Conservation (phyloP, 2,113 vertebrate genomes). For the Pachycephala philippinensis region DNA sequence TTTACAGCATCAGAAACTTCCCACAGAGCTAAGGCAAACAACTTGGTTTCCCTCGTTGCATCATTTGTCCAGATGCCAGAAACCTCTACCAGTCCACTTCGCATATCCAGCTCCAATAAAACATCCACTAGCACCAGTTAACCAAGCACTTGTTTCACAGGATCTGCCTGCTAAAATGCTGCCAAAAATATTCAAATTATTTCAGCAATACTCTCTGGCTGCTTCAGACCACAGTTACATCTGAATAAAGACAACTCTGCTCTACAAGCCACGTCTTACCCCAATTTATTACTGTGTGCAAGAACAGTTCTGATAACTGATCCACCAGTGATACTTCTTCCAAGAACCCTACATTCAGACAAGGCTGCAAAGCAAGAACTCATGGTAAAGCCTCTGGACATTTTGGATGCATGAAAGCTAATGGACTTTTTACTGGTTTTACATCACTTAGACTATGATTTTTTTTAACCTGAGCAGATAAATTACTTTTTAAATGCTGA, state of each 20-base stretch:
- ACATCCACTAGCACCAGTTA: not conserved
- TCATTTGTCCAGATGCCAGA: not conserved
- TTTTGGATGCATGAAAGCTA: not conserved
- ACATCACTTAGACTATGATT: not conserved
- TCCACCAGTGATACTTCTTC: not conserved
- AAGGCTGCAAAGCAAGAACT: not conserved
- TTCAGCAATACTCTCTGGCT: not conserved
- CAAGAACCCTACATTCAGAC: not conserved
- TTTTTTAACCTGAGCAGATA: not conserved
- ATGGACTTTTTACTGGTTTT: not conserved
- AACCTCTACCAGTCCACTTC: not conserved
- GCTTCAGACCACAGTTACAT: not conserved
- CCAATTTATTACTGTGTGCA: not conserved
- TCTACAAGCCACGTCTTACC: not conserved
- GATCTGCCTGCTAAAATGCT: not conserved
- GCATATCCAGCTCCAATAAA: not conserved
- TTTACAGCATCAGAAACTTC: not conserved
- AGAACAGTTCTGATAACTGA: not conserved
- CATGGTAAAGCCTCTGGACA: not conserved
- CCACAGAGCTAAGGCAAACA: not conserved
- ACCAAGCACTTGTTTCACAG: not conserved
- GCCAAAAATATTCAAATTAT: not conserved
- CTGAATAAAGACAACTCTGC: not conserved
- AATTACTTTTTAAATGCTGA: not conserved
- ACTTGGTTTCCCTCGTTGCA: not conserved